Conservation (phyloP, 1,140 invertebrate genomes). For the Pseudobourletiella spinata region DNA sequence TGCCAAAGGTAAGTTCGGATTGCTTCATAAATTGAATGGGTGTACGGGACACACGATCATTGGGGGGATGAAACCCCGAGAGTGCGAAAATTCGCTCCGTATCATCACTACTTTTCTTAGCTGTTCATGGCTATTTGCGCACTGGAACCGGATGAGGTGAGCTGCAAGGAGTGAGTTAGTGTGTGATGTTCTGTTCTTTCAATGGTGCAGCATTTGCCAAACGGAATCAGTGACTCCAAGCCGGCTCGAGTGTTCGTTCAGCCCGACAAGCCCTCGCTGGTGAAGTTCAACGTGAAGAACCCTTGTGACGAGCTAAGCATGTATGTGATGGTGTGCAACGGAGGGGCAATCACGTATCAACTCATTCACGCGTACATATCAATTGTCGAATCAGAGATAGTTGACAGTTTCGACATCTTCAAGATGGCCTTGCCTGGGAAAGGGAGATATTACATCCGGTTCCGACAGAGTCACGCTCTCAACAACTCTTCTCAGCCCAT, state of each 20-base stretch:
- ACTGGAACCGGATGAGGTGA: too few relatives aligned
- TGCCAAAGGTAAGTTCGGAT: conserved; percentile 19
- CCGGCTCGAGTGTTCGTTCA: conserved; percentile 13
- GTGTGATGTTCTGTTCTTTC: too few relatives aligned
- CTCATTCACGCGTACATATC: conserved; percentile 21
- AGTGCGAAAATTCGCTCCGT: too few relatives aligned
- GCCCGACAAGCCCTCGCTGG: neutral
- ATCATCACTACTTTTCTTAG: too few relatives aligned
- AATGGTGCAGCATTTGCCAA: conserved; percentile 8
- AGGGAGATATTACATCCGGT: conserved; percentile 26
- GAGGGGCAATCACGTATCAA: conserved; percentile 28
- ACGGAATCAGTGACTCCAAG: conserved; percentile 20
- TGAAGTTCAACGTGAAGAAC: conserved; percentile 34
- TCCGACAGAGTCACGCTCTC: conserved; percentile 3
- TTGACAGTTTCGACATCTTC: conserved; percentile 27
- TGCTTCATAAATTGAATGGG: too few relatives aligned
- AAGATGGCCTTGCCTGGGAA: conserved; percentile 20
- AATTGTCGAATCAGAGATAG: conserved; percentile 8
- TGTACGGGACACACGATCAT: too few relatives aligned
- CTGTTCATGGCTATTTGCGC: too few relatives aligned
- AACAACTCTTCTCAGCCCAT: neutral
- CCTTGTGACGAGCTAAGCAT: conserved; percentile 38
- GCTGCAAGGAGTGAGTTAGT: too few relatives aligned
- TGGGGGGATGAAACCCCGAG: too few relatives aligned
- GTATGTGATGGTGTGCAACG: conserved; percentile 45